Evolutionary conservation across 2,797 vertebrate genomes (phyloP), one percentile per base, ranked within the genome.

Genomic region (Nyctalus aviator): DNA sequence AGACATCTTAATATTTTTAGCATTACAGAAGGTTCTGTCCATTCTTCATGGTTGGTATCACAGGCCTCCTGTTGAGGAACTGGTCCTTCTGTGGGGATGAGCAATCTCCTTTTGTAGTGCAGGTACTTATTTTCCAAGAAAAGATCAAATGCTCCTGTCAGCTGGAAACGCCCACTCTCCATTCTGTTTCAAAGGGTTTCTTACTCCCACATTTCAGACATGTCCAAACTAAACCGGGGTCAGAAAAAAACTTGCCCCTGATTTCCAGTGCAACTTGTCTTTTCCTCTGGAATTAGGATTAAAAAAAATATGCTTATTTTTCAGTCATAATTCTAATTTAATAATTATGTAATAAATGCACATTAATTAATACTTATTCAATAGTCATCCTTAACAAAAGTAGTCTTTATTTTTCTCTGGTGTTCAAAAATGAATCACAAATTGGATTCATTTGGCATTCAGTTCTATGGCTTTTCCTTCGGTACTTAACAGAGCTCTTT

Each of bases 131-230:
- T 96, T 96, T 95, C 94, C 71, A 85, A 85, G 90, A 89, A 93
- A 96, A 97, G 97, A 97, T 97, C 96, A 97, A 96, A 95, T 95
- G 77, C 64, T 94, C 87, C 90, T 78, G 78, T 95, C 77, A 89
- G 78, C 93, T 96, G 95, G 90, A 96, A 96, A 96, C 90, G 11
- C 96, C 93, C 93, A 95, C 96, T 88, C 84, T 76, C 75, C 32
- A 30, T 48, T 46, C 25, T 41, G 17, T 94, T 94, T 95, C 90
- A 93, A 94, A 97, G 64, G 44, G 41, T 41, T 95, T 85, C 64
- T 93, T 9, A 59, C 73, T 93, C 84, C 57, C 25, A 62, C 57
- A 71, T 96, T 88, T 84, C 90, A 93, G 91, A 88, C 95, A 76
- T 90, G 95, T 94, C 64, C 93, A 88, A 93, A 96, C 96, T 53